phyloP scores from a whole-genome alignment of 2,797 vertebrate genomes.

The Sebastes wilsoni region DNA sequence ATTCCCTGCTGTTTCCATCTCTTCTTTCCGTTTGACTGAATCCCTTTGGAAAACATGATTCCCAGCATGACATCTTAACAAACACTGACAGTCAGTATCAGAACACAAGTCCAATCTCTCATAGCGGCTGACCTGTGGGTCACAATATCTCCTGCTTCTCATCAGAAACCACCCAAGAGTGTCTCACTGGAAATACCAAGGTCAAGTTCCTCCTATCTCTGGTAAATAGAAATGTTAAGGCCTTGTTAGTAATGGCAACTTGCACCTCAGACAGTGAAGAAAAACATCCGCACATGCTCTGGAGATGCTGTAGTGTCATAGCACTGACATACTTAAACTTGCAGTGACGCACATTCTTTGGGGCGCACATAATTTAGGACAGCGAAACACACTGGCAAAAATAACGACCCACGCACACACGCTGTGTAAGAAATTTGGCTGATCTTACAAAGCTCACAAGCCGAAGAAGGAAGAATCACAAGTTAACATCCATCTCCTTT shows the following conservation, averaged over 20 bases:
- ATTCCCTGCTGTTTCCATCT: constrained; percentile 35
- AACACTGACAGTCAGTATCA: constrained; percentile 35
- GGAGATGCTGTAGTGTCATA: neutral
- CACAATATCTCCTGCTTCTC: constrained; percentile 39
- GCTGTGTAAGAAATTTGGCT: neutral
- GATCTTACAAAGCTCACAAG: neutral
- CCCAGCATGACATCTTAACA: constrained; percentile 45
- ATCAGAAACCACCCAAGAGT: constrained; percentile 48
- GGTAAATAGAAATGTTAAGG: constrained; percentile 49
- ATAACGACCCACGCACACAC: neutral
- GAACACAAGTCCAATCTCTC: constrained; percentile 59
- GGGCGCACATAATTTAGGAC: neutral
- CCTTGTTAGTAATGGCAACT: constrained; percentile 42
- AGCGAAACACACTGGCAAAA: constrained; percentile 1
- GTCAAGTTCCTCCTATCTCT: constrained; percentile 40
- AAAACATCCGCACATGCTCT: constrained; percentile 2
- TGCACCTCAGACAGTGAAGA: neutral
- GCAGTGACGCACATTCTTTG: neutral
- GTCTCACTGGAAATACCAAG: constrained; percentile 29
- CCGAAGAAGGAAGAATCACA: neutral
- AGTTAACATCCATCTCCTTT: neutral
- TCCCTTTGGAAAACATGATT: constrained; percentile 45
- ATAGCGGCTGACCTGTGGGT: constrained; percentile 47
- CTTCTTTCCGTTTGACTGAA: constrained; percentile 19
- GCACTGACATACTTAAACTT: constrained; percentile 10